Evolutionary conservation across 2,888 invertebrate species (phyloP).

Genomic region (Archaeoteleia sp.): DNA sequence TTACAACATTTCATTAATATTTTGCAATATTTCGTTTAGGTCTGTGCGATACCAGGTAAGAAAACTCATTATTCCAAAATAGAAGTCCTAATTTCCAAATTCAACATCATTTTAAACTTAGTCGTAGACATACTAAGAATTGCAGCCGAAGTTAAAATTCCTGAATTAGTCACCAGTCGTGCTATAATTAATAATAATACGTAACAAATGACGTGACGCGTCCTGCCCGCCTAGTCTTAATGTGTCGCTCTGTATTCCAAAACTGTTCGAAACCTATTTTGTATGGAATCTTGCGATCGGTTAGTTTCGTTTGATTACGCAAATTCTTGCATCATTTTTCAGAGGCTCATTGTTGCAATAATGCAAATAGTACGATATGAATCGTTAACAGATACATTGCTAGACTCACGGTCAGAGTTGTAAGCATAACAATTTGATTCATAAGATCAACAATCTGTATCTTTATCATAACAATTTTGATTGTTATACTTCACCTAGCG

Average conservation of each 20-base stretch:
- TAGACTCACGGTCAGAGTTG: no score
- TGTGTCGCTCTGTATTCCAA: constrained; percentile 47
- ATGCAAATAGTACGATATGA: no score
- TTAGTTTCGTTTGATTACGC: constrained; percentile 47
- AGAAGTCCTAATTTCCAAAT: constrained; percentile 29
- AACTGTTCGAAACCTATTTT: constrained; percentile 51
- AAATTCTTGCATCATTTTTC: constrained; percentile 45
- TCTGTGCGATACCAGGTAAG: constrained; percentile 30
- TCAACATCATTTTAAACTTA: constrained; percentile 20
- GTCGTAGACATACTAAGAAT: constrained; percentile 8
- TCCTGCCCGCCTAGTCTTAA: constrained; percentile 46
- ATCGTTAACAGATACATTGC: no score
- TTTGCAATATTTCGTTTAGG: constrained; percentile 22
- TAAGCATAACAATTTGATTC: no score
- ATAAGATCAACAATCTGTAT: no score
- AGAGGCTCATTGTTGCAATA: no score
- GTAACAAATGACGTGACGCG: constrained; percentile 42
- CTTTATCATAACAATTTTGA: no score
- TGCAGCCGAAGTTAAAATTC: constrained; percentile 41
- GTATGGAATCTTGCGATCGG: constrained; percentile 46
- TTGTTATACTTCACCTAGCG: no score
- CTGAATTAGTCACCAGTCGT: constrained; percentile 39
- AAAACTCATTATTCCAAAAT: constrained; percentile 15
- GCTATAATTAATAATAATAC: constrained; percentile 47
- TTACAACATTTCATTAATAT: no score